Percentiles rank a stretch among this genome's conserved stretches.
These are phyloP conservation scores for Temnothorax nylanderi DNA, from an alignment of 1,140 invertebrate genomes.

Conservation along the genomic window DNA sequence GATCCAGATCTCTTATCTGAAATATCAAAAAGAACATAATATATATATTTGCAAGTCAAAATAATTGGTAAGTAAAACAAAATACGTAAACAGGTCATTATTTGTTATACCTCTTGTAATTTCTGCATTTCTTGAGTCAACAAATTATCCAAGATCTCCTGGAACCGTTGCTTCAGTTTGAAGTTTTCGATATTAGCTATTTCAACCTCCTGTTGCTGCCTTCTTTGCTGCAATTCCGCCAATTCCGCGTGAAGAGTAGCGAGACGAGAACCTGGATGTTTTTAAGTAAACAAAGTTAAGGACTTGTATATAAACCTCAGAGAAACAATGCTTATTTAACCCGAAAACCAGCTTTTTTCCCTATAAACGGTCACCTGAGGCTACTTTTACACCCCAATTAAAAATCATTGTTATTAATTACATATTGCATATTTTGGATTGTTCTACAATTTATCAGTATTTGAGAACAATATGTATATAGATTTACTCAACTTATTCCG, in stretches of 20 bases:
- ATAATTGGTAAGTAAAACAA: neutral
- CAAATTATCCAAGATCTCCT: conserved; percentile 92
- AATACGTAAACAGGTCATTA: neutral
- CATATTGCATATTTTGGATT: too few relatives aligned
- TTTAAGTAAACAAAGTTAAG: neutral
- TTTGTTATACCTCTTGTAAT: conserved; percentile 88
- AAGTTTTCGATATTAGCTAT: conserved; percentile 95
- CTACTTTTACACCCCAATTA: too few relatives aligned
- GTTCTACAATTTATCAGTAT: too few relatives aligned
- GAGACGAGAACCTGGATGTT: conserved; percentile 79
- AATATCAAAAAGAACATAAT: conserved; percentile 59
- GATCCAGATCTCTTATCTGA: conserved; percentile 78
- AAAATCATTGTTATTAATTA: too few relatives aligned
- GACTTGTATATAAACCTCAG: neutral
- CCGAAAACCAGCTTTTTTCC: too few relatives aligned
- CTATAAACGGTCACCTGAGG: too few relatives aligned
- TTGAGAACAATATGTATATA: too few relatives aligned
- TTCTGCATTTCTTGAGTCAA: conserved; percentile 92
- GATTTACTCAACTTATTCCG: too few relatives aligned
- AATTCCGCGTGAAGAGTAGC: conserved; percentile 89
- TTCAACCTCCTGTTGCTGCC: conserved; percentile 92
- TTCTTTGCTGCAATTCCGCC: conserved; percentile 89
- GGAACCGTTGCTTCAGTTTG: conserved; percentile 92
- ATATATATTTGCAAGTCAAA: conserved; percentile 21
- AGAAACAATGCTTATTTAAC: neutral